Percentiles rank a stretch among this genome's conserved stretches.
These are phyloP conservation scores for Athalia cordata DNA, from an alignment of 2,888 invertebrate genomes.

Conservation along the genomic window DNA sequence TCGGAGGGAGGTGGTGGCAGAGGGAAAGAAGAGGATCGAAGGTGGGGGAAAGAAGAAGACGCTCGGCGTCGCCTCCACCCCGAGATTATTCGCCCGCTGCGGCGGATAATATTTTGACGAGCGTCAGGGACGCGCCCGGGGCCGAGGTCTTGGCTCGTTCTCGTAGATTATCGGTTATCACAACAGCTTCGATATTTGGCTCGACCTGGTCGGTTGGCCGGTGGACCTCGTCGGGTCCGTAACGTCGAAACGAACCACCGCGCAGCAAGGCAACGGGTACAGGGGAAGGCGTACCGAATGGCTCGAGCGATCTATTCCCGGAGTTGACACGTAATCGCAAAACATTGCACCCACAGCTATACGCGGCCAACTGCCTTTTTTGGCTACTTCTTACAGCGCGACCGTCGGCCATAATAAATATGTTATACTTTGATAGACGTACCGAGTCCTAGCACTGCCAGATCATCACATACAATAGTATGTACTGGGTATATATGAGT, in stretches of 20 bases:
- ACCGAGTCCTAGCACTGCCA: background rate
- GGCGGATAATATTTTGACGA: background rate
- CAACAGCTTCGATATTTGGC: slow-evolving; percentile 20
- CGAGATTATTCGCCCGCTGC: background rate
- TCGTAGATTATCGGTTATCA: slow-evolving; percentile 29
- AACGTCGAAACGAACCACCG: background rate
- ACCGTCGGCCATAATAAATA: slow-evolving; percentile 1
- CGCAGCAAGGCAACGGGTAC: background rate
- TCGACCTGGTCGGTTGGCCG: slow-evolving; percentile 8
- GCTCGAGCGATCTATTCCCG: slow-evolving; percentile 41
- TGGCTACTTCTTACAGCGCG: slow-evolving; percentile 31
- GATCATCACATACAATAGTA: too few relatives aligned
- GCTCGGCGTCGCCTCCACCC: slow-evolving; percentile 2
- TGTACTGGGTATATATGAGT: too few relatives aligned
- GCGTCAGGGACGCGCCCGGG: background rate
- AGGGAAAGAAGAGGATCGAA: background rate
- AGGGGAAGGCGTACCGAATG: slow-evolving; percentile 31
- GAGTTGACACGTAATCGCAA: slow-evolving; percentile 52
- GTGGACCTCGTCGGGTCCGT: slow-evolving; percentile 3
- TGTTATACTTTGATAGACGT: background rate
- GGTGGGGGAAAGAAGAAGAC: too few relatives aligned
- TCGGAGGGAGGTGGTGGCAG: background rate
- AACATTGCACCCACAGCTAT: slow-evolving; percentile 51
- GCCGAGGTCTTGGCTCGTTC: slow-evolving; percentile 32
- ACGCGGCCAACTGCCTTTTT: slow-evolving; percentile 41